A percentile compares a stretch with the other conserved stretches of the same genome.
Evolutionary conservation across 2,113 vertebrate genomes (phyloP).

Genomic region (Dendropsophus ebraccatus): DNA sequence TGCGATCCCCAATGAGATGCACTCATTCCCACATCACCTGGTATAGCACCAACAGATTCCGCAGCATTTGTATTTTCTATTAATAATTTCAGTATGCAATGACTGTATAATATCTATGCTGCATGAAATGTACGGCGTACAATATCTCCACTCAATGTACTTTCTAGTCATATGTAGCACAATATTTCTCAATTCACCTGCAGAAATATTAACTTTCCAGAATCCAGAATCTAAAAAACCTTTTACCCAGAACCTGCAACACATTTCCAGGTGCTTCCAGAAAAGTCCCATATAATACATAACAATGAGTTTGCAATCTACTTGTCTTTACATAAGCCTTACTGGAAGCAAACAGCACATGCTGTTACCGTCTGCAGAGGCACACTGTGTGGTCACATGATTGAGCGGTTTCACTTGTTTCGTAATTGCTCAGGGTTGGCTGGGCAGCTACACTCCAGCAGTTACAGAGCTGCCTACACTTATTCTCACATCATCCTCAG

Average conservation of each 20-base stretch:
- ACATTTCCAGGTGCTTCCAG: constrained; percentile 18
- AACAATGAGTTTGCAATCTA: constrained; percentile 28
- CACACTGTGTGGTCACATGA: constrained; percentile 12
- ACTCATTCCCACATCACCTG: too few relatives aligned
- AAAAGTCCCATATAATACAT: neutral
- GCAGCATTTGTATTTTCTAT: too few relatives aligned
- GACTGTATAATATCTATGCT: too few relatives aligned
- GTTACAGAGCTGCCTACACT: neutral
- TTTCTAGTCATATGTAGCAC: too few relatives aligned
- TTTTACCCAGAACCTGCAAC: neutral
- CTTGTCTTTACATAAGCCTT: constrained; percentile 35
- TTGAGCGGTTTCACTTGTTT: neutral
- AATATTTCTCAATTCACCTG: too few relatives aligned
- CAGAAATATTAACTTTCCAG: neutral
- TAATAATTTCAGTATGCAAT: too few relatives aligned
- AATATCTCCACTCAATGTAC: too few relatives aligned
- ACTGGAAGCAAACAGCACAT: neutral
- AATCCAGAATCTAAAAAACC: neutral
- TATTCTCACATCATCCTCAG: neutral
- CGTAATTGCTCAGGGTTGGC: neutral
- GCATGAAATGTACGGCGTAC: too few relatives aligned
- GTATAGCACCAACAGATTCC: too few relatives aligned
- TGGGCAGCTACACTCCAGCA: neutral
- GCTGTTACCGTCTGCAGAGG: neutral
- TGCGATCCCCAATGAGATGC: too few relatives aligned